Percentiles rank a stretch among this genome's conserved stretches.
phyloP scores from a whole-genome alignment of 2,113 vertebrate genomes.

The Chrysochloris asiatica region DNA sequence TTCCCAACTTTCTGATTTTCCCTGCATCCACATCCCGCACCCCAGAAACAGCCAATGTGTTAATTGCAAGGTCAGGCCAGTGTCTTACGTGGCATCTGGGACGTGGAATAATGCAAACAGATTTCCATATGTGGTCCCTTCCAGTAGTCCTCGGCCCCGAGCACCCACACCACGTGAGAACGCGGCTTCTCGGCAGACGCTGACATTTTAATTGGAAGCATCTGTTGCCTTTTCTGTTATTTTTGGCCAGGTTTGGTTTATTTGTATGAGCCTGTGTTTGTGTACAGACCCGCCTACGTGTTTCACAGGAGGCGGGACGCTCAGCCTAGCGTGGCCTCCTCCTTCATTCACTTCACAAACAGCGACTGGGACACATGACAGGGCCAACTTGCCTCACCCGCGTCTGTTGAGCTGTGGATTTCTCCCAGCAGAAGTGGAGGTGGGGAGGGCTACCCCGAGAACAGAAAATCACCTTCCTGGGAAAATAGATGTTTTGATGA shows the following conservation, averaged over 20 bases:
- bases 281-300: slow-evolving; percentile 70
- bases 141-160: slow-evolving; percentile 50
- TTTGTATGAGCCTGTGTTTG: slow-evolving; percentile 76
- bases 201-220: slow-evolving; percentile 80
- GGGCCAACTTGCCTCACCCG: slow-evolving; percentile 13
- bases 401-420: neutral
- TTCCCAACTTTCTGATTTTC: slow-evolving; percentile 48
- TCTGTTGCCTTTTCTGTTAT: slow-evolving; percentile 78
- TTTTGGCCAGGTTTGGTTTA: slow-evolving; percentile 79
- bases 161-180: slow-evolving; percentile 75
- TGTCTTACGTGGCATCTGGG: slow-evolving; percentile 74
- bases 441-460: neutral
- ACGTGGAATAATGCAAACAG: slow-evolving; percentile 65
- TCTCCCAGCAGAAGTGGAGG: neutral
- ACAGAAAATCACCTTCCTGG: slow-evolving; percentile 23
- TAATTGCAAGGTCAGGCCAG: slow-evolving; percentile 73
- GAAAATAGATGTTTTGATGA: neutral
- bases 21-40: neutral
- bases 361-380: neutral
- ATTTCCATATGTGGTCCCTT: slow-evolving; percentile 76
- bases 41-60: slow-evolving; percentile 65
- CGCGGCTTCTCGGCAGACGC: slow-evolving; percentile 58
- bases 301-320: slow-evolving; percentile 42
- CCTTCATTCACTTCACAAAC: slow-evolving; percentile 47
- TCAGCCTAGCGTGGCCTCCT: neutral